Percentiles rank a stretch among this genome's conserved stretches.
These are phyloP conservation scores for Chloebia gouldiae DNA, from an alignment of 2,113 vertebrate species.

Conservation along the genomic window DNA sequence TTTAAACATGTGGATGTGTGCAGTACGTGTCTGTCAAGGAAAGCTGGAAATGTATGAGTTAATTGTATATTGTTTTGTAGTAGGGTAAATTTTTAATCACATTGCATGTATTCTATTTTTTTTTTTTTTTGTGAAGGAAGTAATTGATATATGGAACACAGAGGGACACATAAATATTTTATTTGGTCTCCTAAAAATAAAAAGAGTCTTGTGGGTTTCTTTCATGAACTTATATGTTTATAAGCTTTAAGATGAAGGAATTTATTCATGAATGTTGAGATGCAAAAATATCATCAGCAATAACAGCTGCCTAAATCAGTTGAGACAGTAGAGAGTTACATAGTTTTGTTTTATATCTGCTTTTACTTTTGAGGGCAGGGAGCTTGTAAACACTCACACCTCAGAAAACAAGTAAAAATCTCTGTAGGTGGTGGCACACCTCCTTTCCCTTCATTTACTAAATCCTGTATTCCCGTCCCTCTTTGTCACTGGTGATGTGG, in stretches of 20 bases:
- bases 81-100: constrained; percentile 70
- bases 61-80: constrained; percentile 63
- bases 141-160: constrained; percentile 66
- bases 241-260: constrained; percentile 59
- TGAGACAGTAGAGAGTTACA: constrained; percentile 16
- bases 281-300: constrained; percentile 26
- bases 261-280: constrained; percentile 66
- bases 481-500: neutral
- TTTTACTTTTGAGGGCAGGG: constrained; percentile 27
- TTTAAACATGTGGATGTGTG: constrained; percentile 26
- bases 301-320: constrained; percentile 46
- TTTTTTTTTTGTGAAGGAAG: constrained; percentile 55
- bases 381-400: neutral
- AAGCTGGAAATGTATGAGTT: constrained; percentile 30
- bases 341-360: constrained; percentile 28
- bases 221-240: constrained; percentile 53
- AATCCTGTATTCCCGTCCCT: neutral
- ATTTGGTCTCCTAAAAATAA: constrained; percentile 71
- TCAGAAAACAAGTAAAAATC: constrained; percentile 15
- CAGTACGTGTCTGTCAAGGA: neutral
- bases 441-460: neutral
- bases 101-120: neutral
- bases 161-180: constrained; percentile 67
- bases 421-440: neutral
- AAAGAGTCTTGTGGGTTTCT: constrained; percentile 45